Evolutionary conservation across 2,888 invertebrate genomes (phyloP), one percentile per base, ranked within the genome.

Genomic region (Phyllotreta striolata): DNA sequence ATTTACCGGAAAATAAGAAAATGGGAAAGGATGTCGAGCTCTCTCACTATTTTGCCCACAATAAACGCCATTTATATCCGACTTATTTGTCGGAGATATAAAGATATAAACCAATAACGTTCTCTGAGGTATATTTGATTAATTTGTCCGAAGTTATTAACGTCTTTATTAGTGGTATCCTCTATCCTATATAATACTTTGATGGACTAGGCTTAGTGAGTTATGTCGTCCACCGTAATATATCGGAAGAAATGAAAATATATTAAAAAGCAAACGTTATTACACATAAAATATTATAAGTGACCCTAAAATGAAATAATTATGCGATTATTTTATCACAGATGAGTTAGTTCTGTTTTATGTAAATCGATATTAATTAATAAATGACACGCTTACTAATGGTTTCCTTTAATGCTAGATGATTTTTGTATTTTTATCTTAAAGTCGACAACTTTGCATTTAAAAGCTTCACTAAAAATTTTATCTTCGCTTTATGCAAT

Each of bases 91-190:
- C 58, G 66, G 38, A 64, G 66, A 70, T 70, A 67, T 68, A 72
- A 74, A 70, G 66, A 70, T 70, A 67, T 68, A 72, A 74, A 70
- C 73, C 73, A 73, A 74, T 75, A 72, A 71, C 67, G 70, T 69
- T 66, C 68, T 70, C 67, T 64, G 71, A 73, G 72, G 72, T 75
- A 71, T 73, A 76, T 76, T 76, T 73, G 72, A 76, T 76, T 75
- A 76, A 76, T 76, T 75, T 75, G 76, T 74, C 75, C 64, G 69
- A 68, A 69, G 71, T 73, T 74, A 76, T 76, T 76, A 75, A 74
- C 71, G 75, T 75, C 72, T 74, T 74, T 75, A 75, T 73, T 66
- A 70, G 71, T 66, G 70, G 69, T 71, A 71, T 52, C 54, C 40
- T 72, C 66, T 69, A 69, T 24, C 24, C 24, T 24, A 24, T 24